Base-by-base conservation (phyloP, 92 coral and sea anemone genomes). In the Hydrozoanthus gracilis region DNA sequence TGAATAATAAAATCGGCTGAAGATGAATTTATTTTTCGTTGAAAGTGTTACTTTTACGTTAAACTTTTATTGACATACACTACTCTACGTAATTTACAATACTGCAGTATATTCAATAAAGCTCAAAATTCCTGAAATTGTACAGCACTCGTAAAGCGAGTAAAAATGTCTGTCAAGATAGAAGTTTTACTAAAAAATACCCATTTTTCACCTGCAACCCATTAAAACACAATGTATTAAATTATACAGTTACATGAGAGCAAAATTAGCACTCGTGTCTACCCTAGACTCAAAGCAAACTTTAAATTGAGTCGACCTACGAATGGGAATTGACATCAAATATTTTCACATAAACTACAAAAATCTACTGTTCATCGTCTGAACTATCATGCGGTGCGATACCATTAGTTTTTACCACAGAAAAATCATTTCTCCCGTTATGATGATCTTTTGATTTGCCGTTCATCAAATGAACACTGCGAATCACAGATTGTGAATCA, bases 391-490 rank as follows among this genome's bases (percentile, higher is more conserved):
- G 85, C 51, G 52, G 89, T 0, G 70, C 62, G 8, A 89, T 12
- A 16, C 95, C 94, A 82, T 94, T 94, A 44, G 82, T 74, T 66
- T 93, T 91, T 54, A 73, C 47, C 83, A 83, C 51, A 56, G 74
- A 56, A 65, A 70, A 64, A 65, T 80, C 82, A 52, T 39, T 51
- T 88, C 83, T 91, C 77, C 76, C 77, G 39, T 55, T 65, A 52
- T 64, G 74, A 51, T 66, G 66, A 51, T 86, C 70, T 65, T 77
- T 75, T 67, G 88, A 50, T 64, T 86, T 88, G 10, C 98, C 95
- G 79, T 95, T 95, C 74, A 93, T 61, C 20, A 93, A 71, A 47
- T 95, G 94, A 48, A 88, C 91, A 58, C 88, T 89, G 73, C 92
- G 91, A 58, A 95, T 92, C 1, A 95, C 95, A 6, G 95, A 82